Evolutionary conservation across 1,140 invertebrate species (phyloP), one percentile per base, ranked within the genome.

Genomic region (Sycobia sp.): DNA sequence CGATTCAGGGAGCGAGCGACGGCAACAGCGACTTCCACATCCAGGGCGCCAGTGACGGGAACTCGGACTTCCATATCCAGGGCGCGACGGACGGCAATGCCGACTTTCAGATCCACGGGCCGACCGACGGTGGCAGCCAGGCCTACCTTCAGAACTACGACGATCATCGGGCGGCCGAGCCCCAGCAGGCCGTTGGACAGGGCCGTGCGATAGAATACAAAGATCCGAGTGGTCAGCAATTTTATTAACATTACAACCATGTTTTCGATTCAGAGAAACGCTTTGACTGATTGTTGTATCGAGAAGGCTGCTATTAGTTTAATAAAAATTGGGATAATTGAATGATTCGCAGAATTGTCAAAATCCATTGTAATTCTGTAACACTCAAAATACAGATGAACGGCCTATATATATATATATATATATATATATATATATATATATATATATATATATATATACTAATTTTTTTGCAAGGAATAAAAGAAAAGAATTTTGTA

Each of bases 41-140:
- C 32, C 69, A 59, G 25, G 67, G 67, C 5, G 65, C 67, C 1
- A 64, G 68, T 0, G 72, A 73, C 55, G 68, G 71, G 7, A 72
- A 72, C 23, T 65, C 62, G 14, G 61, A 73, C 29, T 76, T 76
- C 39, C 58, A 62, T 10, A 74, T 78, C 38, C 76, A 78, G 60
- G 78, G 78, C 8, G 77, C 75, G 1, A 71, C 71, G 1, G 77
- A 82, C 41, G 74, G 78, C 2, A 78, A 79, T 20, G 68, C 69
- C 0, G 65, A 79, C 49, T 80, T 79, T 43, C 68, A 73, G 27
- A 78, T 79, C 54, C 78, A 79, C 38, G 78, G 78, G 8, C 71
- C 78, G 1, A 69, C 72, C 0, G 73, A 78, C 44, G 72, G 66
- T 2, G 73, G 71, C 41, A 58, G 56, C 56, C 27, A 69, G 63